phyloP scores from a whole-genome alignment of 2,888 invertebrate species.

The Loripinus fragilis region DNA sequence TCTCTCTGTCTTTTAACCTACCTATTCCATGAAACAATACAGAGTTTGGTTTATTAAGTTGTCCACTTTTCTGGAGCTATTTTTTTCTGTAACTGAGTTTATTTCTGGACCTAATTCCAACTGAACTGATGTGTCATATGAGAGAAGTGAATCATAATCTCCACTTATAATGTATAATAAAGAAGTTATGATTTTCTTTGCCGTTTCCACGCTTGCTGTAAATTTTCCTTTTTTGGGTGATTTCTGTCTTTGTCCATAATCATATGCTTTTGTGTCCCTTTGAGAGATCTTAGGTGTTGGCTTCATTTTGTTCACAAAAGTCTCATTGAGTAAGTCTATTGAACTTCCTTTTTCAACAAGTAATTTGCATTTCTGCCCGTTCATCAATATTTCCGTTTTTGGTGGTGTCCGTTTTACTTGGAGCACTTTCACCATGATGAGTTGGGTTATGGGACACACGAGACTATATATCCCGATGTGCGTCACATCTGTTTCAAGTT shows the following conservation, averaged over 20 bases:
- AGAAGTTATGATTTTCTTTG: background rate
- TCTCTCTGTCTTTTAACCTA: slow-evolving; percentile 41
- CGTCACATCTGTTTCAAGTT: no score
- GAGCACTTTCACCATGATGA: no score
- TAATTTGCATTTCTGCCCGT: background rate
- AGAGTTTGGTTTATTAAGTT: slow-evolving; percentile 8
- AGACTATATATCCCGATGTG: no score
- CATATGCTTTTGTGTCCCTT: background rate
- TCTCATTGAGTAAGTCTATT: background rate
- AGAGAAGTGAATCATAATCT: slow-evolving; percentile 20
- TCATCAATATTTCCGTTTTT: background rate
- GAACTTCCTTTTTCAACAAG: background rate
- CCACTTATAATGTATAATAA: slow-evolving; percentile 25
- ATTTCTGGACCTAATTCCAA: slow-evolving; percentile 25
- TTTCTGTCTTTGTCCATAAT: slow-evolving; percentile 15
- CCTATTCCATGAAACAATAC: slow-evolving; percentile 40
- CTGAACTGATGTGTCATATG: slow-evolving; percentile 22
- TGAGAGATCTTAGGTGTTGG: background rate
- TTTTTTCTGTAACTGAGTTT: background rate
- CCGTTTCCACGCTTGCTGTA: background rate
- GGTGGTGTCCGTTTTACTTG: background rate
- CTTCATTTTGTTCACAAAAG: background rate
- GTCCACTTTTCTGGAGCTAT: background rate
- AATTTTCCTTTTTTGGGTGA: background rate
- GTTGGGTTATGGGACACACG: no score